Percentiles rank a stretch among this genome's conserved stretches.
Conservation (phyloP, 2,888 invertebrate species). For the Eledone cirrhosa region DNA sequence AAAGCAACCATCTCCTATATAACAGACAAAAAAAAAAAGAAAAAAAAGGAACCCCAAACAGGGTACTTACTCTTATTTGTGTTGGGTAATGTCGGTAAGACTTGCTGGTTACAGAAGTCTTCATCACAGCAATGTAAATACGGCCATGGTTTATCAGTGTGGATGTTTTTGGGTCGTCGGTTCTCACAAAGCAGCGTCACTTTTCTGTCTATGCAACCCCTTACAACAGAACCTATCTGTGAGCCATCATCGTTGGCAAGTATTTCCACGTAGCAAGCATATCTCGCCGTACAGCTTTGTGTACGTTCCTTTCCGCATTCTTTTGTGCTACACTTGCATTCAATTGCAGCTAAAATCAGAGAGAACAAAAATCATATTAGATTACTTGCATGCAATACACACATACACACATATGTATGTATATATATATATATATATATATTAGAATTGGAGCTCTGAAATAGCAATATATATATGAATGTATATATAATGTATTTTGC, state of each 20-base stretch:
- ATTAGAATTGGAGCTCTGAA: no score
- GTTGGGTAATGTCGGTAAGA: constrained; percentile 52
- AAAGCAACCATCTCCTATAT: no score
- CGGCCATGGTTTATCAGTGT: constrained; percentile 61
- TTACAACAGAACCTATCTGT: constrained; percentile 54
- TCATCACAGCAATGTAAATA: constrained; percentile 64
- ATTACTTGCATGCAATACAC: not conserved
- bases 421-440: no score
- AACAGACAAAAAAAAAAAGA: no score
- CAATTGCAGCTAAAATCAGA: constrained; percentile 39
- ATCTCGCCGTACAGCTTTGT: constrained; percentile 61
- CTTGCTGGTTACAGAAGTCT: constrained; percentile 62
- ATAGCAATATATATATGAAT: no score
- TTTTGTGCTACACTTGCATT: constrained; percentile 66
- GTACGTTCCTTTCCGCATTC: constrained; percentile 58
- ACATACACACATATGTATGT: not conserved
- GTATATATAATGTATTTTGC: no score
- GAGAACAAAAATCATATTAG: not conserved
- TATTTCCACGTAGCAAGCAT: constrained; percentile 67
- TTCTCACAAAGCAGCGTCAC: constrained; percentile 68
- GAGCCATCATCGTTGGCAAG: constrained; percentile 48
- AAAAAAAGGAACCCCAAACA: no score
- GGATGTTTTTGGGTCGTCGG: constrained; percentile 57
- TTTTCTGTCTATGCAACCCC: constrained; percentile 65
- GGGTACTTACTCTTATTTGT: constrained; percentile 32